phyloP scores from a whole-genome alignment of 2,888 invertebrate species.

The Acleris sparsana region DNA sequence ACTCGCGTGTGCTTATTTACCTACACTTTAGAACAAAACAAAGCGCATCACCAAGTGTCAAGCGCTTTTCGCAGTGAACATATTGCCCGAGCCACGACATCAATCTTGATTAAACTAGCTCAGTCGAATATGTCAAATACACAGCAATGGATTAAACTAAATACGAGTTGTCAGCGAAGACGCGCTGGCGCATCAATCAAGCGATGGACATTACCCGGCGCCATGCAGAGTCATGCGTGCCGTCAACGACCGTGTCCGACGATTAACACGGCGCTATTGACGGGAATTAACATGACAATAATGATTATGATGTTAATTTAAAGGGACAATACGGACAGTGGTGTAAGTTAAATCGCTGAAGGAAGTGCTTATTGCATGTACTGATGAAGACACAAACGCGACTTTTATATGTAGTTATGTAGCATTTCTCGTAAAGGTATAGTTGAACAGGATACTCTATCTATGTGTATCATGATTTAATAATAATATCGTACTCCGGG shows the following conservation, averaged over 20 bases:
- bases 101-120: background rate
- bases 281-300: constrained; percentile 14
- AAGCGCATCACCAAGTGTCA: too few species aligned
- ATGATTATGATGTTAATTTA: background rate
- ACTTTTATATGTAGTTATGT: too few species aligned
- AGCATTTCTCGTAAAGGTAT: too few species aligned
- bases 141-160: constrained; percentile 10
- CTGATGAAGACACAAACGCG: too few species aligned
- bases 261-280: constrained; percentile 15
- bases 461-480: too few species aligned
- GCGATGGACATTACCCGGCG: constrained; percentile 4
- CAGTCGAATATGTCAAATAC: constrained; percentile 1
- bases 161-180: constrained; percentile 5
- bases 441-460: too few species aligned
- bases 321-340: background rate
- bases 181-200: constrained; percentile 12
- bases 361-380: too few species aligned
- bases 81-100: background rate
- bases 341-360: too few species aligned
- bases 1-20: too few species aligned
- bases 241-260: constrained; percentile 20
- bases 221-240: constrained; percentile 31
- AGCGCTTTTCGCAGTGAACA: too few species aligned
- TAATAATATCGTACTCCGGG: too few species aligned
- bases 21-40: too few species aligned